phyloP scores from a whole-genome alignment of 2,113 vertebrate genomes.

The Microtus richardsoni region DNA sequence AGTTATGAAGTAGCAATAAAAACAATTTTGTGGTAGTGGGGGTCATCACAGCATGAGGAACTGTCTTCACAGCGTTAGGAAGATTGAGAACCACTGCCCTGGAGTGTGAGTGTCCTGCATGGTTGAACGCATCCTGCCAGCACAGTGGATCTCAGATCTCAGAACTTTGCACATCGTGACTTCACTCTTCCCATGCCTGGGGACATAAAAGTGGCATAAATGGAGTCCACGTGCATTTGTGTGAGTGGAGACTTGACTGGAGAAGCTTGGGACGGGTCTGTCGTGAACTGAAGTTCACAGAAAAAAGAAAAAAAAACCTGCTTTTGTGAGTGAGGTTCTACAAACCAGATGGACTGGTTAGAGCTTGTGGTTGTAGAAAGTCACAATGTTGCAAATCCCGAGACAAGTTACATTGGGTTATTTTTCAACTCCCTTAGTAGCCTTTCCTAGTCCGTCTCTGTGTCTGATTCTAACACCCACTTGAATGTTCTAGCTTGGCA shows the following conservation, averaged over 20 bases:
- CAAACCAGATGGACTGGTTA: not conserved
- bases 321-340: not conserved
- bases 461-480: not conserved
- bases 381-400: not conserved
- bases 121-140: not conserved
- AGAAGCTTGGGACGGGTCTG: not conserved
- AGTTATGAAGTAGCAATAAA: not conserved
- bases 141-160: not conserved
- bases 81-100: not conserved
- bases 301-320: too few species aligned
- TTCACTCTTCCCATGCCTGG: not conserved
- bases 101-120: not conserved
- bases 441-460: not conserved
- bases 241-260: not conserved
- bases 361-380: not conserved
- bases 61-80: not conserved
- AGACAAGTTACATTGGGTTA: not conserved
- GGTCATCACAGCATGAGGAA: not conserved
- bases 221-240: too few species aligned
- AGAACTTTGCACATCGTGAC: too few species aligned
- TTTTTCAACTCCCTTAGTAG: not conserved
- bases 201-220: not conserved
- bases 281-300: not conserved
- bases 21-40: not conserved
- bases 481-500: not conserved